These are phyloP conservation scores for Stenolophus ochropezus DNA, from an alignment of 2,888 invertebrate species.

Conservation along the genomic window DNA sequence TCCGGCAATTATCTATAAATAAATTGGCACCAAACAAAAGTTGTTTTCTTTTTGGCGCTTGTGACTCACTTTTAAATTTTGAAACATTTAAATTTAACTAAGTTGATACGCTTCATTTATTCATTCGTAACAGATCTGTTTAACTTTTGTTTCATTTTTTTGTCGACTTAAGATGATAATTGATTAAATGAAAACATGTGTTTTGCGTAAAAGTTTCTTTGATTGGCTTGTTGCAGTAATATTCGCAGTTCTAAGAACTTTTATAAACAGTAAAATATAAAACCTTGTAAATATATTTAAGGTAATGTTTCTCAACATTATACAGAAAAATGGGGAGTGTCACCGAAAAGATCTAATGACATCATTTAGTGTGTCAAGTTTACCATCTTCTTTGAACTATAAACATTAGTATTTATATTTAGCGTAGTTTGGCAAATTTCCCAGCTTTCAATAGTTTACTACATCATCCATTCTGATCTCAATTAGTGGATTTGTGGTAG, in stretches of 20 bases:
- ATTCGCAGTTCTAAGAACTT: neutral
- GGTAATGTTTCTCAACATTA: neutral
- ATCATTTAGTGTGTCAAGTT: slow-evolving; percentile 57
- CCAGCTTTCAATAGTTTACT: slow-evolving; percentile 11
- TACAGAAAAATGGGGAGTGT: neutral
- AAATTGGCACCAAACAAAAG: slow-evolving; percentile 54
- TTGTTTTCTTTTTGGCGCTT: slow-evolving; percentile 46
- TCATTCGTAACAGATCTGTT: slow-evolving; percentile 42
- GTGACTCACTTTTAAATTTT: slow-evolving; percentile 43
- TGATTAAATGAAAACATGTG: slow-evolving; percentile 34
- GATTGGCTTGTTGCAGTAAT: slow-evolving; percentile 20
- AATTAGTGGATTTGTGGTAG: neutral
- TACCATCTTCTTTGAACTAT: slow-evolving; percentile 40
- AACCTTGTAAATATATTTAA: neutral
- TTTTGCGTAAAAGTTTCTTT: slow-evolving; percentile 39
- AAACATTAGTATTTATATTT: slow-evolving; percentile 32
- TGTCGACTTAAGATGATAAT: neutral
- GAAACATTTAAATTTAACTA: slow-evolving; percentile 49
- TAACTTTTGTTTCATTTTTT: slow-evolving; percentile 24
- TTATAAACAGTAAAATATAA: neutral
- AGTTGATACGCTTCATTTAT: slow-evolving; percentile 33
- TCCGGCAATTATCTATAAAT: slow-evolving; percentile 48
- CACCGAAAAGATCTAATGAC: slow-evolving; percentile 33
- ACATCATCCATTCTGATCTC: slow-evolving; percentile 1
- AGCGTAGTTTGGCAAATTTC: slow-evolving; percentile 13